phyloP scores from a whole-genome alignment of 2,797 vertebrate species.

The Erithacus rubecula region DNA sequence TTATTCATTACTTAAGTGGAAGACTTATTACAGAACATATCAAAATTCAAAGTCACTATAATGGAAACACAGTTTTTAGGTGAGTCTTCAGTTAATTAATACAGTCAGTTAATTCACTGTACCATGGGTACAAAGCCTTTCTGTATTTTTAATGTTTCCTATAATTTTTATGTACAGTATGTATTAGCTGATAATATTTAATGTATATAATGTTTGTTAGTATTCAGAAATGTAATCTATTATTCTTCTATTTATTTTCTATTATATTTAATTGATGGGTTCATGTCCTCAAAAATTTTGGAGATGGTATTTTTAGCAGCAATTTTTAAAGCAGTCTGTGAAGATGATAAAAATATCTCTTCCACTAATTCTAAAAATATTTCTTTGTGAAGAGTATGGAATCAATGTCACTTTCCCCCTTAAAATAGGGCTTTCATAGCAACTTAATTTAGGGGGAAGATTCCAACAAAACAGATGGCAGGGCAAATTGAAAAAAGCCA shows the following conservation, averaged over 20 bases:
- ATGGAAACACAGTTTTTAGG: background rate
- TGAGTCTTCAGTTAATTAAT: constrained; percentile 15
- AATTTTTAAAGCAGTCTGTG: background rate
- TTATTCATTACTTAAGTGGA: constrained; percentile 1
- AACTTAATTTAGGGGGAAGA: background rate
- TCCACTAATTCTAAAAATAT: background rate
- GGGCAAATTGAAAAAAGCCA: background rate
- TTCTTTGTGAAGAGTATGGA: background rate
- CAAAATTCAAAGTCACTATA: constrained; percentile 12
- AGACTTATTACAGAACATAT: background rate
- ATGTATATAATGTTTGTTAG: background rate
- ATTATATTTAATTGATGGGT: background rate
- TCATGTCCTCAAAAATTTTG: background rate
- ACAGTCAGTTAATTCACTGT: background rate
- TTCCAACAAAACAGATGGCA: background rate
- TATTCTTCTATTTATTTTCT: no score
- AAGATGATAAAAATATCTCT: background rate
- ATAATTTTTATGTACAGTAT: background rate
- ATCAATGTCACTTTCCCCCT: background rate
- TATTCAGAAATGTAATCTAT: background rate
- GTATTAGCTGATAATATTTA: background rate
- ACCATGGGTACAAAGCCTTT: background rate
- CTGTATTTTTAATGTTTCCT: background rate
- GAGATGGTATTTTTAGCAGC: background rate
- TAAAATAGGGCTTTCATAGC: background rate